Evolutionary conservation across 2,888 invertebrate genomes (phyloP).

Genomic region (Apamea anceps): DNA sequence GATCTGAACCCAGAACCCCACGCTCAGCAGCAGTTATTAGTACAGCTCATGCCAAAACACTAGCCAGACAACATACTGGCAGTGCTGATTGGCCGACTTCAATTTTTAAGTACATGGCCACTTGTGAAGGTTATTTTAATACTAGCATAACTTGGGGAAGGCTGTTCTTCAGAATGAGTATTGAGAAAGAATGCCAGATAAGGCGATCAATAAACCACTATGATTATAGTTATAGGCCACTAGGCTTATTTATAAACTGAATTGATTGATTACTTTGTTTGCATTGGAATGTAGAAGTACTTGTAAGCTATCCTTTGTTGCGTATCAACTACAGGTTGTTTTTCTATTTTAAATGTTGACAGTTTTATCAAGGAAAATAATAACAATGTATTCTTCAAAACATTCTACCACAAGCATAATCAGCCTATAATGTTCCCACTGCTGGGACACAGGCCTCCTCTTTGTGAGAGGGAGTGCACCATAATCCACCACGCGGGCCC

Average conservation of each 20-base stretch:
- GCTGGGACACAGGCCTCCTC: background rate
- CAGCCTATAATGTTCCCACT: background rate
- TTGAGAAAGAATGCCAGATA: slow-evolving; percentile 18
- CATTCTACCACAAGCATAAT: background rate
- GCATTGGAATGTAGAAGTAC: slow-evolving; percentile 25
- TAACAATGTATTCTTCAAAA: background rate
- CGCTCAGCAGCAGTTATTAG: background rate
- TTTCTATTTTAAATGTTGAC: slow-evolving; percentile 5
- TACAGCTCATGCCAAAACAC: background rate
- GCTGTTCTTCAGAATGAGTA: background rate
- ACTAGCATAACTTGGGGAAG: background rate
- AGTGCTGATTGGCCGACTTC: background rate
- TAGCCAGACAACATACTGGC: background rate
- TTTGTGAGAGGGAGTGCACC: background rate
- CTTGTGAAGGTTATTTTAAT: background rate
- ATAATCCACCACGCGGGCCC: background rate
- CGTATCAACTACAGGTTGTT: slow-evolving; percentile 14
- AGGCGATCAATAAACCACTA: slow-evolving; percentile 15
- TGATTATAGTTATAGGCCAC: slow-evolving; percentile 1
- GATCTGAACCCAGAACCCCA: no score
- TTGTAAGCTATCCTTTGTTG: slow-evolving; percentile 6
- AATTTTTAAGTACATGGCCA: background rate
- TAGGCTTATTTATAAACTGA: background rate
- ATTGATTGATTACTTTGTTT: slow-evolving; percentile 23
- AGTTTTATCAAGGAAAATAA: slow-evolving; percentile 10